Percentiles rank a stretch among this genome's conserved stretches.
These are phyloP conservation scores for Ichneumon xanthorius DNA, from an alignment of 2,888 invertebrate species.

Conservation along the genomic window DNA sequence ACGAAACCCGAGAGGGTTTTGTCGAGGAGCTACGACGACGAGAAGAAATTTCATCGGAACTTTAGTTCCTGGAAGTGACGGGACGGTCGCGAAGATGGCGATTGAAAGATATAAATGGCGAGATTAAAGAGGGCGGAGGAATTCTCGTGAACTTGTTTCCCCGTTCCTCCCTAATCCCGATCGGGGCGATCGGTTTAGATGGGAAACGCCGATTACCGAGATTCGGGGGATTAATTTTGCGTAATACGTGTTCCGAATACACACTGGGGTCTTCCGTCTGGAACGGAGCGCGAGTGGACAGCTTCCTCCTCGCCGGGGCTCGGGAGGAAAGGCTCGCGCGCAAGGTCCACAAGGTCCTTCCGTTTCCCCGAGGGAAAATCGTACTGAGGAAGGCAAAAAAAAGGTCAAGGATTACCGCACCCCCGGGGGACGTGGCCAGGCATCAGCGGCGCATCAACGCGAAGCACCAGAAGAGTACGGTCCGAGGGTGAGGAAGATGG, in stretches of 20 bases:
- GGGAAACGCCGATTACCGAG: conserved; percentile 58
- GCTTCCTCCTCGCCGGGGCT: conserved; percentile 22
- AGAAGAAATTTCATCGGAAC: conserved; percentile 31
- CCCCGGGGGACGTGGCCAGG: conserved; percentile 65
- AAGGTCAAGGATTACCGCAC: conserved; percentile 77
- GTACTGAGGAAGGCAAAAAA: conserved; percentile 58
- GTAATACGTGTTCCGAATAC: conserved; percentile 72
- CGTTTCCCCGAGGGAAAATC: conserved; percentile 68
- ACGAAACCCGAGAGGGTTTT: conserved; percentile 66
- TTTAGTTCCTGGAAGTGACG: conserved; percentile 41
- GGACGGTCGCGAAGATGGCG: conserved; percentile 35
- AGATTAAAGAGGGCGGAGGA: background rate
- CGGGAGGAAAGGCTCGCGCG: conserved; percentile 9
- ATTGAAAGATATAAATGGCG: conserved; percentile 1
- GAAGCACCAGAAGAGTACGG: conserved; percentile 36
- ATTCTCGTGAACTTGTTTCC: background rate
- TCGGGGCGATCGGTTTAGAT: background rate
- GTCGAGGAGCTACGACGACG: background rate
- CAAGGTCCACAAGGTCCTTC: conserved; percentile 63
- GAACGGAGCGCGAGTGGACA: conserved; percentile 16
- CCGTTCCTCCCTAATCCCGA: background rate
- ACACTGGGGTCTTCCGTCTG: conserved; percentile 25
- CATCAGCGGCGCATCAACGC: conserved; percentile 41
- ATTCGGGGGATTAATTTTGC: conserved; percentile 68
- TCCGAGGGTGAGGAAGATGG: conserved; percentile 54